Evolutionary conservation across 2,888 invertebrate species (phyloP).

Genomic region (Scaptomyza flava): DNA sequence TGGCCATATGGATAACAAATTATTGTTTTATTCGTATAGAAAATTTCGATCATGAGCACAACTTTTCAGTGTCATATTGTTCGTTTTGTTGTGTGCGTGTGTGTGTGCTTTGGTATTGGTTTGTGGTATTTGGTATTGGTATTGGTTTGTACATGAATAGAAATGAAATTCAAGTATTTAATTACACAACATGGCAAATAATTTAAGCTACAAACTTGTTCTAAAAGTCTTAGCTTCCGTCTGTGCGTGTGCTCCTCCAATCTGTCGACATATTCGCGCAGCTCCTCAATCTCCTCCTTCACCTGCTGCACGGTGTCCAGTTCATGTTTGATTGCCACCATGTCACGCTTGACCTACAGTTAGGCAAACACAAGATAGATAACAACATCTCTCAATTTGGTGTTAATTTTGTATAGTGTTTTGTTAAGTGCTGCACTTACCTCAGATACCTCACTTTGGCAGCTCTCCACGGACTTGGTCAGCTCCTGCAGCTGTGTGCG

Average conservation of each 20-base stretch:
- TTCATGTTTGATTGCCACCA: slow-evolving; percentile 97
- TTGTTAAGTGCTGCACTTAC: slow-evolving; percentile 75
- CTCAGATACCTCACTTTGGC: slow-evolving; percentile 96
- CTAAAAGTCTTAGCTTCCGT: slow-evolving; percentile 94
- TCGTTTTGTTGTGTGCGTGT: slow-evolving; percentile 17
- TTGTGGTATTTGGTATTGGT: slow-evolving; percentile 24
- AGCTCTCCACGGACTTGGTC: slow-evolving; percentile 97
- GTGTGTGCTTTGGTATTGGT: slow-evolving; percentile 25
- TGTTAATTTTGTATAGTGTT: slow-evolving; percentile 16
- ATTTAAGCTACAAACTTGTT: slow-evolving; percentile 90
- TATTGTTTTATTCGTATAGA: neutral
- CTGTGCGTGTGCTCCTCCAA: slow-evolving; percentile 96
- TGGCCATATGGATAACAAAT: neutral
- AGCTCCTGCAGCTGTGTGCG: slow-evolving; percentile 96
- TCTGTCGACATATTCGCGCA: slow-evolving; percentile 95
- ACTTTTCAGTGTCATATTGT: slow-evolving; percentile 45
- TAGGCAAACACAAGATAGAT: neutral
- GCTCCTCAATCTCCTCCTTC: slow-evolving; percentile 96
- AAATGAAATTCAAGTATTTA: slow-evolving; percentile 83
- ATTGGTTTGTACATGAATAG: slow-evolving; percentile 79
- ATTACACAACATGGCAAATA: slow-evolving; percentile 85
- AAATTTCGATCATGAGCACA: slow-evolving; percentile 38
- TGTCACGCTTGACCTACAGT: slow-evolving; percentile 92
- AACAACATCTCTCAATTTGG: neutral
- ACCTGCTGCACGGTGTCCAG: slow-evolving; percentile 97